phyloP scores from a whole-genome alignment of 2,113 vertebrate species.

The pig (Sus scrofa) region T2T-Sscrofa CM000820.6:25261501-25262000 shows the following conservation, averaged over 20 bases:
- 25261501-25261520: slow-evolving; percentile 67
- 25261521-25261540: slow-evolving; percentile 63
- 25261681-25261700: background rate
- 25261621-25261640: slow-evolving; percentile 19
- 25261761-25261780: background rate
- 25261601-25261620: slow-evolving; percentile 27
- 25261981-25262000: slow-evolving; percentile 12
- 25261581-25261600: slow-evolving; percentile 14
- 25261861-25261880: background rate
- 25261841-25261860: slow-evolving; percentile 13
- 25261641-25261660: slow-evolving; percentile 26
- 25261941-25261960: background rate
- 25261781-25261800: background rate
- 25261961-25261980: background rate
- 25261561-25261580: slow-evolving; percentile 72
- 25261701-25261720: background rate
- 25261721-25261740: background rate
- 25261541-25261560: slow-evolving; percentile 68
- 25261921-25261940: background rate
- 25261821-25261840: background rate
- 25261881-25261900: background rate
- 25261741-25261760: slow-evolving; percentile 24
- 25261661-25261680: background rate
- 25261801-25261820: background rate
- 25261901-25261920: slow-evolving; percentile 22